Base-by-base conservation (phyloP, 2,797 vertebrate genomes). In the Anas flavirostris region DNA sequence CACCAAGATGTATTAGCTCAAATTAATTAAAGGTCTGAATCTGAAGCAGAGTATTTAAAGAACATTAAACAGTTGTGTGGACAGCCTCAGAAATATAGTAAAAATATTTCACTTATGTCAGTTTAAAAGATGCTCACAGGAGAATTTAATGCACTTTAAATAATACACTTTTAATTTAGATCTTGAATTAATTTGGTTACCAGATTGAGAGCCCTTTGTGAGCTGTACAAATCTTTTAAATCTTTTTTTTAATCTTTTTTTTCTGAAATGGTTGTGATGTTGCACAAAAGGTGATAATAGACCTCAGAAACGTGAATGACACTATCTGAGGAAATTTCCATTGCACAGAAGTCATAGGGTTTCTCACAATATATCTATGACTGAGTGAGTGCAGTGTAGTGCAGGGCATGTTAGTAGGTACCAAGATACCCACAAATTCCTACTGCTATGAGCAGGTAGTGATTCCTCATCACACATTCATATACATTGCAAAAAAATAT, bases 21-120 rank as follows among this genome's bases (percentile, higher is more conserved):
- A 93, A 88, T 90, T 85, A 91, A 86, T 78, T 94, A 88, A 72
- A 88, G 3, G 7, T 26, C 37, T 93, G 48, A 94, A 75, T 83
- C 33, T 88, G 73, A 91, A 81, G 19, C 33, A 50, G 9, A 58
- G 48, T 92, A 93, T 92, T 91, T 95, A 84, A n/a, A 90, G 70
- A 84, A 59, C 41, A 69, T 91, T 91, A 88, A 94, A 76, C 10
- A 73, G 59, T 69, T 46, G 52, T 76, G 39, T 31, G 7, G 37
- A 33, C n/a, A 80, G 28, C 21, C 39, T 85, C 43, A 95, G 76
- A 95, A 94, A 86, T 76, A 76, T 7, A 80, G 82, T n/a, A 46
- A 35, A 33, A 86, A 17, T 88, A 88, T 90, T 92, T 89, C 73
- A 75, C 39, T 81, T 76, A 83, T 35, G 39, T 94, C 66, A 46